These are phyloP conservation scores for Drosophila kohkoa DNA, from an alignment of 1,140 invertebrate genomes.

Conservation along the genomic window DNA sequence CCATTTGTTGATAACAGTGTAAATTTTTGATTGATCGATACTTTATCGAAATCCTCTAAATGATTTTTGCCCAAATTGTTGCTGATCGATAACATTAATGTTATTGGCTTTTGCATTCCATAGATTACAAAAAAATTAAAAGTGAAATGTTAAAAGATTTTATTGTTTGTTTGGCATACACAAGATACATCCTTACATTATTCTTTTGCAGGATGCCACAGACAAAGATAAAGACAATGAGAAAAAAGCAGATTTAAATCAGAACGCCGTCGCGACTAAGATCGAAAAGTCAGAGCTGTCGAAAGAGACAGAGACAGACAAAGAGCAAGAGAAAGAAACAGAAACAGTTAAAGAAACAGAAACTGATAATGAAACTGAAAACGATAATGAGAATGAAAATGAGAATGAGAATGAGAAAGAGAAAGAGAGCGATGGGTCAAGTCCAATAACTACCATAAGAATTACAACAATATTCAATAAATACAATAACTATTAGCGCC, in stretches of 20 bases:
- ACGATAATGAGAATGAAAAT: constrained; percentile 24
- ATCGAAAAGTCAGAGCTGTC: constrained; percentile 57
- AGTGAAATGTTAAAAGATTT: background rate
- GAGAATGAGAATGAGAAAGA: constrained; percentile 20
- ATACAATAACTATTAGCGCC: constrained; percentile 1
- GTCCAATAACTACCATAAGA: background rate
- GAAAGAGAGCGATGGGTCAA: background rate
- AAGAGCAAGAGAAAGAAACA: constrained; percentile 13
- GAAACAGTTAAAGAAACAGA: constrained; percentile 40
- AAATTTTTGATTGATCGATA: background rate
- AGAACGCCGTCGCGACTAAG: constrained; percentile 60
- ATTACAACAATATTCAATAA: background rate
- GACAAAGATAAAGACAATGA: constrained; percentile 66
- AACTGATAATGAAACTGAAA: constrained; percentile 41
- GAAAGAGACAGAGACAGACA: constrained; percentile 54
- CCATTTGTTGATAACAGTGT: background rate
- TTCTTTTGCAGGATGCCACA: constrained; percentile 83
- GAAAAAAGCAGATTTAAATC: constrained; percentile 72
- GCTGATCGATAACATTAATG: background rate
- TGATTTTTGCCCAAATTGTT: background rate
- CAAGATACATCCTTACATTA: constrained; percentile 57
- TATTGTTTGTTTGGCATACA: constrained; percentile 29
- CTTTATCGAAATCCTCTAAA: background rate
- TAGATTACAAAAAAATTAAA: background rate
- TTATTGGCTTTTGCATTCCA: background rate